These are phyloP conservation scores for Tetramorium parvispinum DNA, from an alignment of 1,140 invertebrate species.

Conservation along the genomic window DNA sequence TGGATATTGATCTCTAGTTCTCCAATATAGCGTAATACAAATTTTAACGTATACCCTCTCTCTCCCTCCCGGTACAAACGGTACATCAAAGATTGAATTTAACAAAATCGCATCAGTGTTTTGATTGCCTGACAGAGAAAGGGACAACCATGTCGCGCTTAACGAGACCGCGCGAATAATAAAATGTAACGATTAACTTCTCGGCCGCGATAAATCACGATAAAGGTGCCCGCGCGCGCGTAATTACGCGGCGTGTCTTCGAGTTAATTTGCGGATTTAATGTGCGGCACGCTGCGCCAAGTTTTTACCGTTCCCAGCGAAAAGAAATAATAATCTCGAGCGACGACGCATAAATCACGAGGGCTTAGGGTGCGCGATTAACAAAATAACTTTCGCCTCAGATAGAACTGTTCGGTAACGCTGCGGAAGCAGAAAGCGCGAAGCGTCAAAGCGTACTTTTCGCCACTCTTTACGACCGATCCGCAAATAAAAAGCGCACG, in stretches of 20 bases:
- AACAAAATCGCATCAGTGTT: not conserved
- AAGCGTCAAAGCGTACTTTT: conserved; percentile 1
- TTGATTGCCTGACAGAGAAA: not conserved
- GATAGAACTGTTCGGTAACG: not conserved
- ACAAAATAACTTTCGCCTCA: conserved; percentile 14
- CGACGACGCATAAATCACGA: conserved; percentile 51
- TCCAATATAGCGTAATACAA: not conserved
- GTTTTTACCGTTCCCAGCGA: conserved; percentile 17
- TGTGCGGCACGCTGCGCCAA: not conserved
- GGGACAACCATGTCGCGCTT: not conserved
- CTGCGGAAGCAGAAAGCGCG: not conserved
- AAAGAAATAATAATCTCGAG: conserved; percentile 59
- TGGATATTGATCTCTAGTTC: not conserved
- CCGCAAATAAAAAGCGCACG: not conserved
- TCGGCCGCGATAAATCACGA: conserved; percentile 66
- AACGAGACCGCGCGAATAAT: not conserved
- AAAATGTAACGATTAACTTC: conserved; percentile 62
- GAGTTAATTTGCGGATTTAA: conserved; percentile 52
- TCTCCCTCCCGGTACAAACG: too few relatives aligned
- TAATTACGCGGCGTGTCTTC: conserved; percentile 52
- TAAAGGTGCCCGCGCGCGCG: conserved; percentile 51
- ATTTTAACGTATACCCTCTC: not conserved
- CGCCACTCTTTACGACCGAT: not conserved
- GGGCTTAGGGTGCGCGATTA: conserved; percentile 3
- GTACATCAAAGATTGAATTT: not conserved